Evolutionary conservation across 2,113 vertebrate species (phyloP), one percentile per base, ranked within the genome.

Genomic region (Upupa epops): DNA sequence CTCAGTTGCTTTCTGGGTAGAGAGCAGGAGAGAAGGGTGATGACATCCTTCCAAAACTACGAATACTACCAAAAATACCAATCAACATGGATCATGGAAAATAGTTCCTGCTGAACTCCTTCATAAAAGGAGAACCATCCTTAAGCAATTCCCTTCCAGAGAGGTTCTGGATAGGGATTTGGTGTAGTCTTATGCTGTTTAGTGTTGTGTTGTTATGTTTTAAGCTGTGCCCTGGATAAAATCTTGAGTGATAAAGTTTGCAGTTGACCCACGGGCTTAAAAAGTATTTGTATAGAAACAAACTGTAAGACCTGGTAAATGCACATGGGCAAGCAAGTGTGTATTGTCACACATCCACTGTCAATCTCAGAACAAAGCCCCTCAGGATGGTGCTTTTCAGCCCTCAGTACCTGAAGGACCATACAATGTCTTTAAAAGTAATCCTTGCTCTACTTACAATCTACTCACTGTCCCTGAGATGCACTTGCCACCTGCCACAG

Each of bases 11-110:
- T 42, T 61, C 32, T 84, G 28, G 32, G 37, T 58, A 51, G 74
- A 72, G 81, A 88, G 46, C 25, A 83, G 52, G 69, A 86, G n/a
- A n/a, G n/a, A 91, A 65, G 63, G 46, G 25, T 72, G 90, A 91
- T 86, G 79, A 75, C 92, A 88, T 88, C 82, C 63, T 93, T 94
- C 65, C n/a, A n/a, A n/a, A n/a, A n/a, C n/a, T n/a, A n/a, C n/a
- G n/a, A n/a, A n/a, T n/a, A n/a, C n/a, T n/a, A n/a, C n/a, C n/a
- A n/a, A n/a, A n/a, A 51, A 63, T 56, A 24, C 36, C 9, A 77
- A 24, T 86, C 56, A 72, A 21, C 29, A 24, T 61, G 19, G 1
- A 61, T 72, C 58, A 72, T 22, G 26, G 34, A 81, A 93, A 81
- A 64, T 58, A 72, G 32, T 86, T 83, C 42, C 25, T n/a, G 10